Conservation (phyloP, 2,888 invertebrate genomes). For the Mellilla xanthometata region DNA sequence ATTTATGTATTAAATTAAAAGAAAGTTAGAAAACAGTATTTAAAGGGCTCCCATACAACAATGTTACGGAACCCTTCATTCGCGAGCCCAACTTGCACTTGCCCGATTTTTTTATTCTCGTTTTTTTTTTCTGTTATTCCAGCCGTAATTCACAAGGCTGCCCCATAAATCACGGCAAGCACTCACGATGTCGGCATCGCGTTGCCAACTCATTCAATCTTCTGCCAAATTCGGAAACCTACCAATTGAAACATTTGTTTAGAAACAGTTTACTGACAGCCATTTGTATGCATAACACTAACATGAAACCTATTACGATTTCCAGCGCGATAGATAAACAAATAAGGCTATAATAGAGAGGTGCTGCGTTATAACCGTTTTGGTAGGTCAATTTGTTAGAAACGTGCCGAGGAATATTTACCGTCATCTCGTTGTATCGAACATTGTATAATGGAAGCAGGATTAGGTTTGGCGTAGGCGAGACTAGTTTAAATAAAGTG, state of each 20-base stretch:
- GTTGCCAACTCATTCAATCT: slow-evolving; percentile 1
- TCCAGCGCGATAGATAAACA: slow-evolving; percentile 9
- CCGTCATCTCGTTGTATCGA: neutral
- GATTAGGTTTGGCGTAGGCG: neutral
- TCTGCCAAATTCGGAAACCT: slow-evolving; percentile 4
- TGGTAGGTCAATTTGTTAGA: slow-evolving; percentile 12
- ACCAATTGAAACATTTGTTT: slow-evolving; percentile 7
- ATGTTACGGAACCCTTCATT: too few relatives aligned
- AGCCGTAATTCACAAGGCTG: too few relatives aligned
- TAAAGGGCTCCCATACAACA: too few relatives aligned
- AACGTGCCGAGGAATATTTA: slow-evolving; percentile 8
- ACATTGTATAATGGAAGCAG: too few relatives aligned
- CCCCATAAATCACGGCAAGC: neutral
- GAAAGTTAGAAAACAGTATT: too few relatives aligned
- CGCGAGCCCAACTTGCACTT: too few relatives aligned
- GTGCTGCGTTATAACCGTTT: slow-evolving; percentile 6
- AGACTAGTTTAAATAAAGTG: neutral
- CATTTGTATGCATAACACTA: slow-evolving; percentile 21
- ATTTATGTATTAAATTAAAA: too few relatives aligned
- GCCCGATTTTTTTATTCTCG: neutral
- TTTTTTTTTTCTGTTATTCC: too few relatives aligned
- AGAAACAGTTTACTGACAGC: slow-evolving; percentile 7
- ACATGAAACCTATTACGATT: slow-evolving; percentile 16
- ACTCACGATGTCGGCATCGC: slow-evolving; percentile 6
- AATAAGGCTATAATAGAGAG: slow-evolving; percentile 7